These are phyloP conservation scores for Hoplodrina ambigua DNA, from an alignment of 2,888 invertebrate species.

Conservation along the genomic window DNA sequence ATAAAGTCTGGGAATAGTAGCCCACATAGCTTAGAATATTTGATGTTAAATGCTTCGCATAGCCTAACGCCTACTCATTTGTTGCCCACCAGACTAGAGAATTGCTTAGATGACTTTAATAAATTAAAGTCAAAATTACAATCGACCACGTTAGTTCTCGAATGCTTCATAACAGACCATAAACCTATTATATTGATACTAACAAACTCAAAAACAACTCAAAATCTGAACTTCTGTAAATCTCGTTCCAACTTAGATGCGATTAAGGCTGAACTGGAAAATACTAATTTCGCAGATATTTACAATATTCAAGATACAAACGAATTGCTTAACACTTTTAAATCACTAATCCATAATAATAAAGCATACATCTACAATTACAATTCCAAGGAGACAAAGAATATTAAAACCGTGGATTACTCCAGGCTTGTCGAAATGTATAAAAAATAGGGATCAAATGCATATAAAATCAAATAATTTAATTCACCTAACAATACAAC, in stretches of 20 bases:
- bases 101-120: neutral
- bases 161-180: neutral
- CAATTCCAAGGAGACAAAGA: neutral
- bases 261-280: neutral
- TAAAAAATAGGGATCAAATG: neutral
- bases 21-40: no score
- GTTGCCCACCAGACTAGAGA: neutral
- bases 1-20: neutral
- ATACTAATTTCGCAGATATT: neutral
- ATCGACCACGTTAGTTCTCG: neutral
- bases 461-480: neutral
- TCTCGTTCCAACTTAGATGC: neutral
- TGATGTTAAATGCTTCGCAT: no score
- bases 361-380: neutral
- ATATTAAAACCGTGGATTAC: no score
- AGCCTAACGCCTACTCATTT: no score
- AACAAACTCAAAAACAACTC: neutral
- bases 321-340: neutral
- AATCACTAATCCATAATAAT: neutral
- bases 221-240: neutral
- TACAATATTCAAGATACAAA: neutral
- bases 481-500: neutral
- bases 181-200: conserved; percentile 1
- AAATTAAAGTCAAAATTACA: neutral
- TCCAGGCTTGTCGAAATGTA: no score